These are phyloP conservation scores for Callocephalon fimbriatum DNA, from an alignment of 2,113 vertebrate species.

Conservation along the genomic window DNA sequence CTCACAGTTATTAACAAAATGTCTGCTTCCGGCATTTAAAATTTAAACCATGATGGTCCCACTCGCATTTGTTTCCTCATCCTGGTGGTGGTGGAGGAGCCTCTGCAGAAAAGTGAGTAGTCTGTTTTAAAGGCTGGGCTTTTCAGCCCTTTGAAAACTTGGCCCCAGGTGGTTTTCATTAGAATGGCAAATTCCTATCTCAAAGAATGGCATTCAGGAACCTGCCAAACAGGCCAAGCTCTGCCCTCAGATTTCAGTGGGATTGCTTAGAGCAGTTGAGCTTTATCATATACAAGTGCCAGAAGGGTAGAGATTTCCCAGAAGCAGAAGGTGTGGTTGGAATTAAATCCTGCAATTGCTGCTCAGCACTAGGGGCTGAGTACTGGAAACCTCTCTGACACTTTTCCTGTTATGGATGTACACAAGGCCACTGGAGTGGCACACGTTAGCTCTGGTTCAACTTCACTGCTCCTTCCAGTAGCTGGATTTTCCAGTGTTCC, in stretches of 20 bases:
- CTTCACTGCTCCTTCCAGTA: not conserved
- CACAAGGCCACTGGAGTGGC: not conserved
- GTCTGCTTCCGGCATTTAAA: no score
- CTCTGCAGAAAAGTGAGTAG: not conserved
- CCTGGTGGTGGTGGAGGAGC: not conserved
- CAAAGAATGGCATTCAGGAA: slow-evolving; percentile 43
- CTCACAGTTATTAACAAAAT: no score
- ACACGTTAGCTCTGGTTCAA: not conserved
- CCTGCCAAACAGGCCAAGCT: slow-evolving; percentile 32
- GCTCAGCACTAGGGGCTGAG: not conserved
- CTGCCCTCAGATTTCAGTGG: slow-evolving; percentile 6
- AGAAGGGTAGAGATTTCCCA: slow-evolving; percentile 34
- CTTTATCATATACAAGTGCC: not conserved
- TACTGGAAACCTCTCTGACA: not conserved
- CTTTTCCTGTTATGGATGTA: not conserved
- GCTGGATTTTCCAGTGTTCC: not conserved
- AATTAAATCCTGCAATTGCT: not conserved
- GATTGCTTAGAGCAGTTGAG: slow-evolving; percentile 30
- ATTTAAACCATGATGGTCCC: no score
- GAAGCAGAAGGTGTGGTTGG: slow-evolving; percentile 32
- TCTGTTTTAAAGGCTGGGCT: not conserved
- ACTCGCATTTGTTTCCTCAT: not conserved
- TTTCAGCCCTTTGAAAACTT: slow-evolving; percentile 56
- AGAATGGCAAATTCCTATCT: slow-evolving; percentile 57
- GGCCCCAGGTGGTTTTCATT: slow-evolving; percentile 42